phyloP scores from a whole-genome alignment of 2,888 invertebrate species.

The Lasioglossum leucozonium region DNA sequence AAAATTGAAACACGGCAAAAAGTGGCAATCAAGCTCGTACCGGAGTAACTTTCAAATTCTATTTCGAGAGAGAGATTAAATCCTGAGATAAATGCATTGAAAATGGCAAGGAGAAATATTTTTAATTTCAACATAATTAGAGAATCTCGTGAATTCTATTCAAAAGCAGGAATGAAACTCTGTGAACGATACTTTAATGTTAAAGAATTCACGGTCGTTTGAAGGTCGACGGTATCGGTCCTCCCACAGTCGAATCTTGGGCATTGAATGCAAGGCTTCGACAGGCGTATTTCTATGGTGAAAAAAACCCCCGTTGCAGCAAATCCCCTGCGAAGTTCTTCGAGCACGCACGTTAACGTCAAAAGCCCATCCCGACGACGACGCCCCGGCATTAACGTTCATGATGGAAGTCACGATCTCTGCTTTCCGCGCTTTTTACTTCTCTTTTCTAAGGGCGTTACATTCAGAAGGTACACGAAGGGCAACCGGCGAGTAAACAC shows the following conservation, averaged over 20 bases:
- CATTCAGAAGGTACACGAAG: slow-evolving; percentile 37
- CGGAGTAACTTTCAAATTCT: neutral
- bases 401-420: slow-evolving; percentile 57
- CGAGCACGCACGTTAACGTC: slow-evolving; percentile 60
- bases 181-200: neutral
- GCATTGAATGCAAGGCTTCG: slow-evolving; percentile 26
- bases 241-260: slow-evolving; percentile 38
- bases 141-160: too few species aligned
- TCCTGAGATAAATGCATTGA: too few species aligned
- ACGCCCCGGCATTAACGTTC: slow-evolving; percentile 50
- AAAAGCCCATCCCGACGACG: slow-evolving; percentile 55
- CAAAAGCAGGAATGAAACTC: neutral
- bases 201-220: neutral
- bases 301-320: slow-evolving; percentile 23
- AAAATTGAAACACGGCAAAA: too few species aligned
- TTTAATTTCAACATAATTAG: too few species aligned
- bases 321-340: slow-evolving; percentile 49
- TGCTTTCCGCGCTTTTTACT: slow-evolving; percentile 51
- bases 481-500: slow-evolving; percentile 48
- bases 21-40: too few species aligned
- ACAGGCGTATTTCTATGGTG: slow-evolving; percentile 38
- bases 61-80: neutral
- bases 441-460: slow-evolving; percentile 48
- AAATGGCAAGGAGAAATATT: too few species aligned
- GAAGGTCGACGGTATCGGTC: slow-evolving; percentile 18